A percentile compares a stretch with the other conserved stretches of the same genome.
Evolutionary conservation across 2,797 vertebrate species (phyloP).

Genomic region (Melanotaenia boesemani): DNA sequence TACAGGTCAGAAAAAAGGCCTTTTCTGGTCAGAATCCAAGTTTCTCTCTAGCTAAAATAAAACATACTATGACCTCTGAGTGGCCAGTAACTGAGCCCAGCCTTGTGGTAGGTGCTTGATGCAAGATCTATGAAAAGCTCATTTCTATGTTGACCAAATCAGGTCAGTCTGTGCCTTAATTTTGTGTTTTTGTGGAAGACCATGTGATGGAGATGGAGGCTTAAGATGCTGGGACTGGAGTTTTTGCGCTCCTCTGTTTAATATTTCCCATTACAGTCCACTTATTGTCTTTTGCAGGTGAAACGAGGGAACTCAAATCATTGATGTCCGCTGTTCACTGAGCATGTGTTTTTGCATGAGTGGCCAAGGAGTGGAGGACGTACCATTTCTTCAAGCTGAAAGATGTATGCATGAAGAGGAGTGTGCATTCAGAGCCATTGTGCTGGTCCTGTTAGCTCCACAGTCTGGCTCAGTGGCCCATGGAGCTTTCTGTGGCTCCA

Average conservation of each 20-base stretch:
- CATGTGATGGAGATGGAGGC: neutral
- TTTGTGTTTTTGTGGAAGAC: slow-evolving; percentile 14
- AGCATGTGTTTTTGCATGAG: slow-evolving; percentile 2
- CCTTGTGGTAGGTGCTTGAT: neutral
- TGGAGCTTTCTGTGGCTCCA: neutral
- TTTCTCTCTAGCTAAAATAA: no score
- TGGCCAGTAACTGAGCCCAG: neutral
- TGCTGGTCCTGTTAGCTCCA: slow-evolving; percentile 26
- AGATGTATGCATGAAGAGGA: slow-evolving; percentile 12
- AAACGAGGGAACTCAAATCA: slow-evolving; percentile 2
- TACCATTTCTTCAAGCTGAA: slow-evolving; percentile 8
- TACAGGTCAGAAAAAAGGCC: neutral
- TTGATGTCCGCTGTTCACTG: slow-evolving; percentile 28
- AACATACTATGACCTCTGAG: no score
- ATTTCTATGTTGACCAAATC: neutral
- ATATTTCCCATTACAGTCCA: slow-evolving; percentile 24
- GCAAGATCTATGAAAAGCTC: neutral
- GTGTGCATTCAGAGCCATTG: slow-evolving; percentile 48
- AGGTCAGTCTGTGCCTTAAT: neutral
- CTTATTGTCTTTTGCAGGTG: slow-evolving; percentile 3
- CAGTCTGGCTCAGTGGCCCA: slow-evolving; percentile 13
- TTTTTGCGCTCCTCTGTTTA: slow-evolving; percentile 43
- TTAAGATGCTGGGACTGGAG: neutral
- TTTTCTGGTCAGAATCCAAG: no score
- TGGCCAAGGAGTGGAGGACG: slow-evolving; percentile 14